Percentiles rank a stretch among this genome's conserved stretches.
These are phyloP conservation scores for Sympetrum striolatum DNA, from an alignment of 2,888 invertebrate species.

Conservation along the genomic window DNA sequence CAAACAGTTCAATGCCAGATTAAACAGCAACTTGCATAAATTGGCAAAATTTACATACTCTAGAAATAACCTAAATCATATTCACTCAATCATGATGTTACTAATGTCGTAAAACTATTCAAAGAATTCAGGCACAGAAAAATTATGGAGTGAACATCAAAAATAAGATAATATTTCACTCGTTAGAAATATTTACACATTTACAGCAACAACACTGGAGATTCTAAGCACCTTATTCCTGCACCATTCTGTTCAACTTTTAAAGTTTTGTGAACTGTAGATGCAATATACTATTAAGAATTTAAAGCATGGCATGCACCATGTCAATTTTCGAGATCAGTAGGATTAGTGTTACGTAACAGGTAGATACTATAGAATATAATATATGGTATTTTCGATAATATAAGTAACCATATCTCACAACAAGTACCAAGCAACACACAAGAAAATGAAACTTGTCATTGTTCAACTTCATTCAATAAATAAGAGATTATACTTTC, in stretches of 20 bases:
- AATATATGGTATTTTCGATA: conserved; percentile 25
- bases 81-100: neutral
- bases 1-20: neutral
- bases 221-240: conserved; percentile 39
- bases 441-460: neutral
- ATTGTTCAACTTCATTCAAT: neutral
- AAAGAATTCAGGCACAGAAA: neutral
- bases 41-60: neutral
- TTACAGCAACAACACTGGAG: conserved; percentile 15
- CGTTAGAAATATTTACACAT: conserved; percentile 16
- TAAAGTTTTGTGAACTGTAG: neutral
- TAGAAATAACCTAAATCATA: neutral
- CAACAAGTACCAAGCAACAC: conserved; percentile 36
- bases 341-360: conserved; percentile 39
- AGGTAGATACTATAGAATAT: conserved; percentile 30
- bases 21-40: neutral
- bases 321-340: conserved; percentile 22
- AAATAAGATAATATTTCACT: neutral
- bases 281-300: conserved; percentile 26
- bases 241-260: conserved; percentile 2
- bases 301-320: conserved; percentile 34
- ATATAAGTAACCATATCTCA: conserved; percentile 41
- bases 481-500: conserved; percentile 18
- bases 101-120: neutral
- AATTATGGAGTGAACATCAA: neutral